Base-by-base conservation (phyloP, 37 sponge, comb jelly and placozoan species). In the Halichondria panicea region DNA sequence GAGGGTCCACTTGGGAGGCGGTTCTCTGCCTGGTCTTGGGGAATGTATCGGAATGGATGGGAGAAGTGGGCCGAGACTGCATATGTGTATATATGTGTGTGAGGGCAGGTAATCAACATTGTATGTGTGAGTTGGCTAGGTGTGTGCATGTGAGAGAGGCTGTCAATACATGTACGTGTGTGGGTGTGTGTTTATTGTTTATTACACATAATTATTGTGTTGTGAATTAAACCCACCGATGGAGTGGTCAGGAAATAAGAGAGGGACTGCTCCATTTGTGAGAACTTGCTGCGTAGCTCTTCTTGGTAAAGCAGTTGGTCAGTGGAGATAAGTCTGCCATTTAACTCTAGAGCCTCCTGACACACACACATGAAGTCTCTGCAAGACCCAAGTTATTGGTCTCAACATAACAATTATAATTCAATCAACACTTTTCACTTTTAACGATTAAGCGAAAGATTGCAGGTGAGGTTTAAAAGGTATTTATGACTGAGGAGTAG, bases 281-380 rank as follows among this genome's bases (percentile, higher is more conserved):
- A 43, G 67, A 79, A 93, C 60, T 81, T 80, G 38, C 12, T 55
- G 50, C 71, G 77, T 64, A 93, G 57, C 36, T 87, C 85, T 35
- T 84, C 81, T 0, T 93, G 94, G 59, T 76, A 85, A 35, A 72
- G 52, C 32, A 61, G 56, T 42, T 81, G 94, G 74, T 90, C 87
- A 40, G 55, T 76, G 44, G 48, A 55, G 41, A 93, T 89, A 35
- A 89, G 79, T 21, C 80, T 46, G 36, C 78, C 81, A 70, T 90
- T 85, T 4, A 93, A 56, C 44, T 93, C 94, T 63, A 94, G 66
- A 35, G 95, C 93, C n/a, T 87, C 83, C 43, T 89, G 72, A 46
- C 95, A 94, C 34, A 77, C 70, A 2, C 78, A 56, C 73, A 90
- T 74, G 70, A 94, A 87, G 13, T 58, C 28, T 74, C 95, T 94